Conservation (phyloP, 2,888 invertebrate species). For the Hypercompe scribonia region DNA sequence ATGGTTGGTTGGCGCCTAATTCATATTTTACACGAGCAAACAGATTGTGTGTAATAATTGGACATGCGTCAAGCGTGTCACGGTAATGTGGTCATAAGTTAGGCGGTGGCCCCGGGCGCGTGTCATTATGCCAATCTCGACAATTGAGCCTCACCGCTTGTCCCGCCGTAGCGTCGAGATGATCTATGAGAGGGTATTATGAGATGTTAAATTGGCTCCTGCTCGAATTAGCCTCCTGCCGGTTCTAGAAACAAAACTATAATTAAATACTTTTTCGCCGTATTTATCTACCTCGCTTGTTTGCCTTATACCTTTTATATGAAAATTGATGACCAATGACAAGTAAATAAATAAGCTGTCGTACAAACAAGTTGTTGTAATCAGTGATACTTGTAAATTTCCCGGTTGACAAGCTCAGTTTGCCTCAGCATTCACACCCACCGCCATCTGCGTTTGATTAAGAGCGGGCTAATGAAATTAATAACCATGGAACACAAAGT, state of each 20-base stretch:
- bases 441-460: slow-evolving; percentile 75
- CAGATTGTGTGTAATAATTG: slow-evolving; percentile 84
- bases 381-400: slow-evolving; percentile 64
- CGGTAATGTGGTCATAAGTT: slow-evolving; percentile 82
- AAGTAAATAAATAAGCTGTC: slow-evolving; percentile 49
- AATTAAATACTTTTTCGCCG: slow-evolving; percentile 40
- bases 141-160: slow-evolving; percentile 71
- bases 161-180: slow-evolving; percentile 60
- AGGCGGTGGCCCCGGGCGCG: slow-evolving; percentile 73
- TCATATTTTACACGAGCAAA: slow-evolving; percentile 81
- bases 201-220: slow-evolving; percentile 69
- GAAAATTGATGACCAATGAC: slow-evolving; percentile 41
- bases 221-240: slow-evolving; percentile 61
- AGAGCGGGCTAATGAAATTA: slow-evolving; percentile 83
- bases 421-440: slow-evolving; percentile 66
- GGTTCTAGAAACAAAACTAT: slow-evolving; percentile 45
- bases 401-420: slow-evolving; percentile 57
- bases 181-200: slow-evolving; percentile 78
- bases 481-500: slow-evolving; percentile 76
- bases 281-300: slow-evolving; percentile 36
- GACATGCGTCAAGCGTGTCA: slow-evolving; percentile 83
- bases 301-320: slow-evolving; percentile 21
- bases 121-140: slow-evolving; percentile 83
- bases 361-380: slow-evolving; percentile 44
- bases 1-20: slow-evolving; percentile 71